Conservation (phyloP, 2,113 vertebrate species). For the Coracopsis vasa region DNA sequence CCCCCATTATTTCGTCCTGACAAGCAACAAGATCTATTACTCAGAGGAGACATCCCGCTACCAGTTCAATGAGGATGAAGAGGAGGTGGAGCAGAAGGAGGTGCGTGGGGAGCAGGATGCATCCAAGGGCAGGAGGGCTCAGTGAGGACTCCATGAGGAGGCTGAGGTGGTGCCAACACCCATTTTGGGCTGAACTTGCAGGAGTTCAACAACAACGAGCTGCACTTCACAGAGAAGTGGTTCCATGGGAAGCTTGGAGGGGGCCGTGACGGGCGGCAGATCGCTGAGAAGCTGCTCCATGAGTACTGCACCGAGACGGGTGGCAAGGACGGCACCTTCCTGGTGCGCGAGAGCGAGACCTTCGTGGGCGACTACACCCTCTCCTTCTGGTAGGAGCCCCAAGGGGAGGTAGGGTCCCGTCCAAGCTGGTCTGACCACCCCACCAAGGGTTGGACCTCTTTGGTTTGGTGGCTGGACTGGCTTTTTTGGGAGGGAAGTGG, state of each 20-base stretch:
- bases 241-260: conserved; percentile 88
- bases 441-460: background rate
- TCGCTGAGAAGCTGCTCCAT: conserved; percentile 86
- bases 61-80: conserved; percentile 83
- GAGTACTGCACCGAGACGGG: conserved; percentile 84
- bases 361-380: conserved; percentile 89
- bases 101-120: background rate
- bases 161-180: background rate
- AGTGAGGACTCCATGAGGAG: background rate
- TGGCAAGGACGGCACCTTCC: conserved; percentile 85
- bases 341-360: conserved; percentile 88
- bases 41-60: conserved; percentile 86
- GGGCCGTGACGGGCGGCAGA: conserved; percentile 83
- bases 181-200: background rate
- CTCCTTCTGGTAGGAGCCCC: conserved; percentile 81
- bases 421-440: accelerated
- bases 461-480: background rate
- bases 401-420: background rate
- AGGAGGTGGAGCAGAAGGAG: conserved; percentile 83
- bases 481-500: accelerated
- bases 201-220: conserved; percentile 88
- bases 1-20: conserved; percentile 87
- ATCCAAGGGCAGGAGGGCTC: accelerated
- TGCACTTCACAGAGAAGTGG: conserved; percentile 87
- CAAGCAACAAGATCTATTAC: conserved; percentile 88